Evolutionary conservation across 1,140 invertebrate genomes (phyloP), one percentile per base, ranked within the genome.

Genomic region (Orius insidiosus): DNA sequence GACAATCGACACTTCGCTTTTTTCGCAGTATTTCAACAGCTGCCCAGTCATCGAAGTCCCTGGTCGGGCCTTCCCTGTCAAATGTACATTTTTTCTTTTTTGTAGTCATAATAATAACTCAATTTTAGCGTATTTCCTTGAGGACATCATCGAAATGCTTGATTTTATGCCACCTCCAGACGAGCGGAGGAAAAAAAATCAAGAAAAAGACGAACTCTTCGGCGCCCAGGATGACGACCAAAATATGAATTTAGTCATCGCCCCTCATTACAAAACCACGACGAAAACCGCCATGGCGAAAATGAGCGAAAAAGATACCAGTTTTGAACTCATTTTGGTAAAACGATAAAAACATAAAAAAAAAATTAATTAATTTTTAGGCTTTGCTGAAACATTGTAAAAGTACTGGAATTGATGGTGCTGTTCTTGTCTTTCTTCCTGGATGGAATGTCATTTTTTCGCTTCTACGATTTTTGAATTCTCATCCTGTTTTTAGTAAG

Each of bases 361-460:
- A n/a, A n/a, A n/a, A n/a, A n/a, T n/a, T n/a, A n/a, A n/a, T n/a
- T n/a, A n/a, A n/a, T n/a, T n/a, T n/a, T n/a, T n/a, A n/a, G n/a
- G 67, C 78, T 0, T 58, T 96, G 0, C 62, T 95, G 3, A 58
- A 66, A 10, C 78, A 93, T 56, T 86, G 95, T 34, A 76, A 76
- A 52, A 60, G 62, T 0, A 69, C 85, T 43, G 65, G 73, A 32
- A 69, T 78, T 13, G 74, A 76, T 1, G 92, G 90, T 1, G 88
- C 92, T 1, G 78, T 96, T 4, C 62, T 97, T 0, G 69, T 96
- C 1, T 97, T 97, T 61, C 63, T 97, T 0, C 89, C 90, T 5
- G 92, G 92, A 0, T 94, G 88, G 88, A 92, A 88, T 63, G 60
- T 94, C 0, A 96, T 96, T 48, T 94, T 93, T 63, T 79, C 85